Evolutionary conservation across 2,888 invertebrate genomes (phyloP).

Genomic region (Rotaria socialis): DNA sequence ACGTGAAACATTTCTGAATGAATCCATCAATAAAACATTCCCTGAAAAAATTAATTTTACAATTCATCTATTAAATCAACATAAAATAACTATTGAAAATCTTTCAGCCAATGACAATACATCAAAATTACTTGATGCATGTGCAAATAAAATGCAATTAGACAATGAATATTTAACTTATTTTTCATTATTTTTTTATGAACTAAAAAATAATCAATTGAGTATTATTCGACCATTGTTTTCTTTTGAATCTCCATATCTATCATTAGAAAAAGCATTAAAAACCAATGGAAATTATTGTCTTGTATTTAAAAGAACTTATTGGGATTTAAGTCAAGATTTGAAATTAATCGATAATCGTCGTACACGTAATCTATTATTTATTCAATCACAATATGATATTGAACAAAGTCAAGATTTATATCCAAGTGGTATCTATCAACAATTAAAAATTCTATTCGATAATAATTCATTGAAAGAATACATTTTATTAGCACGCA

Average conservation of each 20-base stretch:
- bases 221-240: neutral
- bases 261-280: conserved; percentile 15
- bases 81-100: neutral
- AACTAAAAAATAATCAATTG: neutral
- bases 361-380: neutral
- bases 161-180: neutral
- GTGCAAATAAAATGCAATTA: conserved; percentile 14
- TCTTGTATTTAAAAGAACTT: neutral
- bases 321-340: conserved; percentile 9
- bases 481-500: conserved; percentile 78
- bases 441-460: neutral
- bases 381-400: conserved; percentile 18
- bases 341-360: neutral
- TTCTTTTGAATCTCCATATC: neutral
- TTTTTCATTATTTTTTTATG: neutral
- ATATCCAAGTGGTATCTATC: neutral
- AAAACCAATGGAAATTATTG: neutral
- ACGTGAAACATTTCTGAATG: neutral
- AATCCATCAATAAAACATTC: neutral
- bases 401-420: conserved; percentile 1
- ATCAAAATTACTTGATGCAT: neutral
- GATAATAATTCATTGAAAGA: conserved; percentile 54
- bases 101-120: neutral
- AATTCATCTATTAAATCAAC: neutral
- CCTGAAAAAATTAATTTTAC: neutral